Conservation (phyloP, 2,888 invertebrate genomes). For the Rotaria sp. region DNA sequence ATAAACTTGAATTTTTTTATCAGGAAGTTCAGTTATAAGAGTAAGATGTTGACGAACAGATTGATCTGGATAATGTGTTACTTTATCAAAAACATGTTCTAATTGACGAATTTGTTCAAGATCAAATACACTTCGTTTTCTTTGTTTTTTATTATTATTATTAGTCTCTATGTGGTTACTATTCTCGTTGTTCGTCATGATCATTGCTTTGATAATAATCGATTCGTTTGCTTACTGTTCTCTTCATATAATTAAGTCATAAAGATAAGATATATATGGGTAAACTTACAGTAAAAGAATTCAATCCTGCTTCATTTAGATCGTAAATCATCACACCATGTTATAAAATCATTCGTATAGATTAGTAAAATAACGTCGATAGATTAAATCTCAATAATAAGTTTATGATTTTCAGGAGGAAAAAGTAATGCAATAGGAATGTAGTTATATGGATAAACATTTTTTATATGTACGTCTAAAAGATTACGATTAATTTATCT, state of each 20-base stretch:
- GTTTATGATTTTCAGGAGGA: neutral
- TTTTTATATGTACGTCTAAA: neutral
- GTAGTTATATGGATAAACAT: too few species aligned
- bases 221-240: conserved; percentile 1
- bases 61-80: conserved; percentile 2
- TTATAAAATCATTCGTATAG: neutral
- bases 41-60: neutral
- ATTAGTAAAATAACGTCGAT: neutral
- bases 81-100: neutral
- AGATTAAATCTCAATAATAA: too few species aligned
- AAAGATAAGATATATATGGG: conserved; percentile 3
- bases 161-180: neutral
- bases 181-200: neutral
- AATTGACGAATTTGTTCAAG: conserved; percentile 1
- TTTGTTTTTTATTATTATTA: neutral
- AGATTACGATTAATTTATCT: neutral
- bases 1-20: neutral
- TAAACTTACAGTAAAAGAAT: conserved; percentile 2
- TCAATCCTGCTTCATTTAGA: neutral
- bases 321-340: conserved; percentile 13
- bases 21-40: neutral
- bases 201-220: neutral
- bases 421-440: neutral
- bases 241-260: conserved; percentile 21
- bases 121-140: conserved; percentile 11